A percentile compares a stretch with the other conserved stretches of the same genome.
Conservation (phyloP, 2,888 invertebrate genomes). For the Atherix ibis region DNA sequence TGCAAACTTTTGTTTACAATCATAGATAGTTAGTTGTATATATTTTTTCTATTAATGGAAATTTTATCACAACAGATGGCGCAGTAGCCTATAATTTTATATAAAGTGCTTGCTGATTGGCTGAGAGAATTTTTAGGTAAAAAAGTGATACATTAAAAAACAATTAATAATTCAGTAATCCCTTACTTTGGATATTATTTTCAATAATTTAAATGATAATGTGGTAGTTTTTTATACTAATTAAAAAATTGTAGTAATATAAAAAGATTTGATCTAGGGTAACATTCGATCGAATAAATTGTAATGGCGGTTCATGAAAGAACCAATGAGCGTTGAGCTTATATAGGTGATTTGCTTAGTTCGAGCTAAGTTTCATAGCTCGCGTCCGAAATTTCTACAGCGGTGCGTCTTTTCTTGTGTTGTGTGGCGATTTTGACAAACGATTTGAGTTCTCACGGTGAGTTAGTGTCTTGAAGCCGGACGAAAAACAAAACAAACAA, state of each 20-base stretch:
- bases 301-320: slow-evolving; percentile 47
- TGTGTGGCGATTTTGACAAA: slow-evolving; percentile 11
- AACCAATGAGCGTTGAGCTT: slow-evolving; percentile 56
- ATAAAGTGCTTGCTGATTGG: slow-evolving; percentile 10
- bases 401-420: slow-evolving; percentile 14
- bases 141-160: neutral
- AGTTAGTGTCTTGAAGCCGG: slow-evolving; percentile 3
- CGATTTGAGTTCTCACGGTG: slow-evolving; percentile 8
- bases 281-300: slow-evolving; percentile 1
- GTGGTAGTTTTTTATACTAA: too few relatives aligned
- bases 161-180: too few relatives aligned
- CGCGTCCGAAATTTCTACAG: slow-evolving; percentile 14
- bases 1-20: too few relatives aligned
- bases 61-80: too few relatives aligned
- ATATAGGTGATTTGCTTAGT: slow-evolving; percentile 31
- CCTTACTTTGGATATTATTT: too few relatives aligned
- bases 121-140: slow-evolving; percentile 1
- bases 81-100: slow-evolving; percentile 6
- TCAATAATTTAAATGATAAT: too few relatives aligned
- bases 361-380: slow-evolving; percentile 9
- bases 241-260: too few relatives aligned
- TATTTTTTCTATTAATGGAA: too few relatives aligned
- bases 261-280: too few relatives aligned
- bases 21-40: too few relatives aligned
- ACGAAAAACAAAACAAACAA: slow-evolving; percentile 8